Percentiles rank a stretch among this genome's conserved stretches.
These are phyloP conservation scores for Sebastes kiyomatsui DNA, from an alignment of 2,797 vertebrate species.

Conservation along the genomic window DNA sequence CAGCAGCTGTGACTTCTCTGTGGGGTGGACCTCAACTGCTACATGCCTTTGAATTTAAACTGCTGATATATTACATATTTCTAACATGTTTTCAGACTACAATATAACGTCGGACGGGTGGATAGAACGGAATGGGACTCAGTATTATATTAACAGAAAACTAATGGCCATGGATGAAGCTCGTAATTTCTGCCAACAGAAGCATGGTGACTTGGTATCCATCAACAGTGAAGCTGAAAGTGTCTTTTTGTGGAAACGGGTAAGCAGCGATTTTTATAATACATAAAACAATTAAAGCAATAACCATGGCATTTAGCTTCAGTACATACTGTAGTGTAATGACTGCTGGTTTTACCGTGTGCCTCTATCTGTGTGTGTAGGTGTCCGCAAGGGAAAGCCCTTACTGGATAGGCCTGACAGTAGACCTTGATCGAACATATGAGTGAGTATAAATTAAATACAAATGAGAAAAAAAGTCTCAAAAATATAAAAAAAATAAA, in stretches of 20 bases:
- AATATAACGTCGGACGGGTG: slow-evolving; percentile 87
- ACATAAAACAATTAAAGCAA: not conserved
- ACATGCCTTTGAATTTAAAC: not conserved
- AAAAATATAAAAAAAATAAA: not conserved
- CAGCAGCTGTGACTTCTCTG: not conserved
- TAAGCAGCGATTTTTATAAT: slow-evolving; percentile 8
- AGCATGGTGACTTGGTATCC: slow-evolving; percentile 85
- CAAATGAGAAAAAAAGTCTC: not conserved
- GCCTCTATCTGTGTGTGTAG: slow-evolving; percentile 2
- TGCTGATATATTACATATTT: not conserved
- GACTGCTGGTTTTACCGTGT: not conserved
- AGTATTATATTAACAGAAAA: slow-evolving; percentile 83
- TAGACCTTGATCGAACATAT: slow-evolving; percentile 85
- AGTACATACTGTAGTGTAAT: not conserved
- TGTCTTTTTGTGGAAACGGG: slow-evolving; percentile 76
- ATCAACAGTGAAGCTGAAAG: slow-evolving; percentile 86
- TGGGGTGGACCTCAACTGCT: not conserved
- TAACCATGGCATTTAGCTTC: not conserved
- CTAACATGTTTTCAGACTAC: slow-evolving; percentile 75
- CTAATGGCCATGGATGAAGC: slow-evolving; percentile 82
- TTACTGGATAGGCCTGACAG: slow-evolving; percentile 85
- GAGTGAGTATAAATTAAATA: slow-evolving; percentile 76
- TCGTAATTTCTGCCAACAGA: slow-evolving; percentile 83
- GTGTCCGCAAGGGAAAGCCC: fast-evolving
- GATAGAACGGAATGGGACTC: slow-evolving; percentile 80